Conservation (phyloP, 2,888 invertebrate genomes). For the Aquatica leii region DNA sequence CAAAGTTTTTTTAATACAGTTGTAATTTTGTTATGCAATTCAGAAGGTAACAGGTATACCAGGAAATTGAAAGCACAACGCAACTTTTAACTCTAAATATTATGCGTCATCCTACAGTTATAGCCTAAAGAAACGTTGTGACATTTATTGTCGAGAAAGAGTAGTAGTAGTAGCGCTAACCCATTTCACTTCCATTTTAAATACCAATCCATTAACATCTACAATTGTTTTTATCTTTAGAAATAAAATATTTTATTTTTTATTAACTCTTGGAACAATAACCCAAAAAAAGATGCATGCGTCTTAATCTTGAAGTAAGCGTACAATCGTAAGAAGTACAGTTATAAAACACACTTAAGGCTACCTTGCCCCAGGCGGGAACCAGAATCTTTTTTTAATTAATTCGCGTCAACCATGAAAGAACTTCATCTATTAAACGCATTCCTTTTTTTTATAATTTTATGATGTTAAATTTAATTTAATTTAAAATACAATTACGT, state of each 20-base stretch:
- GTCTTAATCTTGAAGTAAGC: not conserved
- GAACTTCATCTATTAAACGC: no score
- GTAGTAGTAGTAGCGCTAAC: not conserved
- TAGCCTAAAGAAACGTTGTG: not conserved
- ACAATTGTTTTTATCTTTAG: not conserved
- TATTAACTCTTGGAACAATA: no score
- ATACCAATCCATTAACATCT: not conserved
- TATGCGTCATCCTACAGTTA: slow-evolving; percentile 1
- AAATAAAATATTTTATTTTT: no score
- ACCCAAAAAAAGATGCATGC: not conserved
- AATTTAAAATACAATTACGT: no score
- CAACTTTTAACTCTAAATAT: not conserved
- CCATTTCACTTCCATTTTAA: not conserved
- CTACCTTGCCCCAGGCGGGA: not conserved
- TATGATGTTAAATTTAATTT: no score
- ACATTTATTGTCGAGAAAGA: not conserved
- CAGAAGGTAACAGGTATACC: slow-evolving; percentile 11
- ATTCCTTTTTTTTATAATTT: no score
- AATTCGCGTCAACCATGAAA: not conserved
- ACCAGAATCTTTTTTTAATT: not conserved
- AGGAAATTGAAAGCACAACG: slow-evolving; percentile 7
- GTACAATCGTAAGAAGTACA: slow-evolving; percentile 1
- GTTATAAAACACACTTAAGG: slow-evolving; percentile 4
- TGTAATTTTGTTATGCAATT: slow-evolving; percentile 21
- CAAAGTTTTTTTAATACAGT: slow-evolving; percentile 21